These are phyloP conservation scores for Strix uralensis DNA, from an alignment of 2,113 vertebrate species.

Conservation along the genomic window DNA sequence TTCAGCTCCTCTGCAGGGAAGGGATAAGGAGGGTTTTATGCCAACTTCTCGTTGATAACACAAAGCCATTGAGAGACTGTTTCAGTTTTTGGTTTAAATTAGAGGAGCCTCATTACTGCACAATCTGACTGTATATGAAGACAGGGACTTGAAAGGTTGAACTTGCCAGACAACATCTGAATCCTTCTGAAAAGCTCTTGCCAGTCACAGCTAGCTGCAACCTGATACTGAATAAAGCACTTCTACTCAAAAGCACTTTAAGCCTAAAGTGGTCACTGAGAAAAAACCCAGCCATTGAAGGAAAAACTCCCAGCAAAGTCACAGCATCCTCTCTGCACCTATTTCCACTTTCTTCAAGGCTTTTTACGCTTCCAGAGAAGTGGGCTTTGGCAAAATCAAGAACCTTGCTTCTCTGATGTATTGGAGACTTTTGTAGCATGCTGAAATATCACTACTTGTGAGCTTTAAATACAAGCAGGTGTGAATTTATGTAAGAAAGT, in stretches of 20 bases:
- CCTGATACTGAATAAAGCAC: not conserved
- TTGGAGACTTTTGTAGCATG: too few relatives aligned
- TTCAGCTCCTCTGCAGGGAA: not conserved
- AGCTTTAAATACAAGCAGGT: not conserved
- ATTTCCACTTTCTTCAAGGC: not conserved
- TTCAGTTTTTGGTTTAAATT: not conserved
- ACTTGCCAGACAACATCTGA: not conserved
- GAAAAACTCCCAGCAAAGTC: not conserved
- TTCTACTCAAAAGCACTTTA: not conserved
- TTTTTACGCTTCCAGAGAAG: not conserved
- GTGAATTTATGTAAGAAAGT: not conserved
- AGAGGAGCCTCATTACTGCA: not conserved
- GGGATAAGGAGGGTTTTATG: not conserved
- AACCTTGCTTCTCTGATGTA: not conserved
- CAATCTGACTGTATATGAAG: not conserved
- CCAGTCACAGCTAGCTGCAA: not conserved
- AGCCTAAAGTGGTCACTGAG: not conserved
- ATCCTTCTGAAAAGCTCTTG: not conserved
- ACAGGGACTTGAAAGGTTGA: not conserved
- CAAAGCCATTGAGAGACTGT: not conserved
- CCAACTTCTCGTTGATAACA: not conserved
- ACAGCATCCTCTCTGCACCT: not conserved
- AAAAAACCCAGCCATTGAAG: not conserved
- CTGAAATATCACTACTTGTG: not conserved
- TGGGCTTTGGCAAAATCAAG: not conserved